Evolutionary conservation across 2,113 vertebrate genomes (phyloP).

Genomic region (Lota lota): DNA sequence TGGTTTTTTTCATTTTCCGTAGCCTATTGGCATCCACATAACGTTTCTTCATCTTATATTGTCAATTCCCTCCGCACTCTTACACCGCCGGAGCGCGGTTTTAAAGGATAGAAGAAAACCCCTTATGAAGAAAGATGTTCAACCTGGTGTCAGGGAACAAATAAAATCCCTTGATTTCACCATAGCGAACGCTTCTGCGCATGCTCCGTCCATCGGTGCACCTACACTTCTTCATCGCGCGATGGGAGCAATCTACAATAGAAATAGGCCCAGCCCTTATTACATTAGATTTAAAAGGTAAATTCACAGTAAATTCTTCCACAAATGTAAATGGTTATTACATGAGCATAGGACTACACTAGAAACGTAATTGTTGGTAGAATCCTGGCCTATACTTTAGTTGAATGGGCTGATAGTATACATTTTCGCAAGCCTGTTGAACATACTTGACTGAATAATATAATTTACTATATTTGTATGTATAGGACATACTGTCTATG

Average conservation of each 20-base stretch:
- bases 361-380: no score
- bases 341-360: no score
- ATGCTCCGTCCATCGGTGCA: constrained; percentile 16
- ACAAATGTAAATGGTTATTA: no score
- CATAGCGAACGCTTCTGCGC: constrained; percentile 19
- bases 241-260: neutral
- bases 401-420: no score
- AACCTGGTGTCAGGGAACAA: constrained; percentile 45
- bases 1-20: constrained; percentile 76
- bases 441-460: no score
- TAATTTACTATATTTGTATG: no score
- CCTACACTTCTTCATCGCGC: neutral
- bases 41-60: constrained; percentile 79
- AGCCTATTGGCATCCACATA: constrained; percentile 75
- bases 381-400: no score
- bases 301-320: no score
- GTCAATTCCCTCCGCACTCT: constrained; percentile 39
- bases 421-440: no score
- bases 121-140: constrained; percentile 33
- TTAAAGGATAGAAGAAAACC: neutral
- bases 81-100: constrained; percentile 36
- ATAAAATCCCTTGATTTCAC: neutral
- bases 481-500: no score
- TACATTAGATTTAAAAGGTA: no score
- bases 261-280: no score